phyloP scores from a whole-genome alignment of 1,140 invertebrate genomes.

The Drosophila cardini region DNA sequence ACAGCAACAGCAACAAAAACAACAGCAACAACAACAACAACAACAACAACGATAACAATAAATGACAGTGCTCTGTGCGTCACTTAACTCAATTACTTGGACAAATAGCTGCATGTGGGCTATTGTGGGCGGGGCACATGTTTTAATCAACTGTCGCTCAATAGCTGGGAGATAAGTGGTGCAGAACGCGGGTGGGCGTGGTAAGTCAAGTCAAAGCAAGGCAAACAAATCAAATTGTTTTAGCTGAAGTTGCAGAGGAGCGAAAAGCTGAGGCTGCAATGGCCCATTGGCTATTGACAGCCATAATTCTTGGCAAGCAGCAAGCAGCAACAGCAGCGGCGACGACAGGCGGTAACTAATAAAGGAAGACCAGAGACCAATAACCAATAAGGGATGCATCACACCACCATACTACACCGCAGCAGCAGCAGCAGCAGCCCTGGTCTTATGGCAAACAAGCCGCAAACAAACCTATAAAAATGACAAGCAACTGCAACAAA shows the following conservation, averaged over 20 bases:
- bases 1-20: constrained; percentile 33
- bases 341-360: constrained; percentile 66
- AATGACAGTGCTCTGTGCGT: constrained; percentile 40
- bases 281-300: constrained; percentile 56
- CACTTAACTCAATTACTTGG: constrained; percentile 54
- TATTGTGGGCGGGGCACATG: constrained; percentile 18
- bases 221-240: constrained; percentile 79
- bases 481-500: constrained; percentile 80
- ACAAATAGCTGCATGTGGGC: constrained; percentile 32
- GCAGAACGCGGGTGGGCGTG: not conserved
- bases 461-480: constrained; percentile 81
- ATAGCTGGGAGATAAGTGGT: not conserved
- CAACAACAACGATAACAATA: constrained; percentile 34
- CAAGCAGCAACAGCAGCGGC: constrained; percentile 13
- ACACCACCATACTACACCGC: not conserved
- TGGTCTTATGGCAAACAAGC: constrained; percentile 31
- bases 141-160: constrained; percentile 43
- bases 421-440: constrained; percentile 28
- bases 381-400: constrained; percentile 43
- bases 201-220: too few relatives aligned
- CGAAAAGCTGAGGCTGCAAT: constrained; percentile 15
- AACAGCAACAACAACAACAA: constrained; percentile 17
- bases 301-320: constrained; percentile 66
- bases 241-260: constrained; percentile 26
- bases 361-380: constrained; percentile 63